A percentile compares a stretch with the other conserved stretches of the same genome.
Evolutionary conservation across 2,797 vertebrate genomes (phyloP).

Genomic region (Setipinna tenuifilis): DNA sequence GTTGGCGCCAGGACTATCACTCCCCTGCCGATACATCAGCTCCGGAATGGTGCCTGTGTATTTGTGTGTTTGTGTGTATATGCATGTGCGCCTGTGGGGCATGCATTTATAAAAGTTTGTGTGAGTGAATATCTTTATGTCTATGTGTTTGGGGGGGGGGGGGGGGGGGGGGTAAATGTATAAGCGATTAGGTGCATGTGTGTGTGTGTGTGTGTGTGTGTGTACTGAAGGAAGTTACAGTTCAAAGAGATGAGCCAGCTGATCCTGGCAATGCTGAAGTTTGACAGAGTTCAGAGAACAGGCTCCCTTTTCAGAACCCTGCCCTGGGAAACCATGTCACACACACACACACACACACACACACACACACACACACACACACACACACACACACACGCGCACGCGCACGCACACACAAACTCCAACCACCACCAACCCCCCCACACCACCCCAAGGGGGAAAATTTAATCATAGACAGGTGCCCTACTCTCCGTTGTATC

Average conservation of each 20-base stretch:
- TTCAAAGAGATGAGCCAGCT: slow-evolving; percentile 72
- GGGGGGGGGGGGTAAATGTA: neutral
- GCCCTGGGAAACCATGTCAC: slow-evolving; percentile 66
- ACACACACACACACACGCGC: neutral
- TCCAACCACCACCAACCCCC: too few species aligned
- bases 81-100: neutral
- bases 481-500: neutral
- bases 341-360: slow-evolving; percentile 2
- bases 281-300: slow-evolving; percentile 58
- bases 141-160: neutral
- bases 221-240: slow-evolving; percentile 38
- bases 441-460: neutral
- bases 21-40: slow-evolving; percentile 70
- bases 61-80: neutral
- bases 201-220: neutral
- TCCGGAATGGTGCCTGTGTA: slow-evolving; percentile 48
- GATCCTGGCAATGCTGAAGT: slow-evolving; percentile 59
- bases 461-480: slow-evolving; percentile 21
- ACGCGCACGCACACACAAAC: neutral
- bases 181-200: neutral
- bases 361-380: neutral
- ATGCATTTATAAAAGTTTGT: neutral
- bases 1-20: slow-evolving; percentile 67
- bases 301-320: slow-evolving; percentile 60
- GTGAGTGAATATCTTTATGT: neutral